Conservation (phyloP, 92 coral and sea anemone genomes). For the Meandrina meandrites region DNA sequence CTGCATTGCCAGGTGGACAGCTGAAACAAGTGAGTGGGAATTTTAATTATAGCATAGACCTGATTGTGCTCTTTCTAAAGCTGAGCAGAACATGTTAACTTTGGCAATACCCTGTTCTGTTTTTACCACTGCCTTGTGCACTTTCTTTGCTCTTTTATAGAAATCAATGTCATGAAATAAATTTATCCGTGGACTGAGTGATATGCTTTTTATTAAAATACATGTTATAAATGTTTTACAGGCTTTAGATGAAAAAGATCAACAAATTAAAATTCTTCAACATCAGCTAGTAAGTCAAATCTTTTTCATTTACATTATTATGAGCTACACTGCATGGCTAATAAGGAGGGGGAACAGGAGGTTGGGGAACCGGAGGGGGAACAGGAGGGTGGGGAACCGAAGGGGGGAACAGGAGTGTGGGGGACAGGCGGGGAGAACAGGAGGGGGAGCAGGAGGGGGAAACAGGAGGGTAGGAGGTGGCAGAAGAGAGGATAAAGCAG, state of each 20-base stretch:
- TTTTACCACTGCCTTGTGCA: not conserved
- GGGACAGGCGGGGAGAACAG: too few relatives aligned
- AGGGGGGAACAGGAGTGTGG: too few relatives aligned
- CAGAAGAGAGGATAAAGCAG: too few relatives aligned
- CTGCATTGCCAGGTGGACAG: not conserved
- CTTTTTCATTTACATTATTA: too few relatives aligned
- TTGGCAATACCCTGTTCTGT: not conserved
- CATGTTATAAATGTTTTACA: constrained; percentile 3
- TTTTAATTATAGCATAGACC: not conserved
- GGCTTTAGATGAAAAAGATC: constrained; percentile 69
- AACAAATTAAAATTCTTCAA: constrained; percentile 66
- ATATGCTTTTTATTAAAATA: not conserved
- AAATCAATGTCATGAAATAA: too few relatives aligned
- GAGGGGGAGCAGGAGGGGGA: too few relatives aligned
- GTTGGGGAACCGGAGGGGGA: too few relatives aligned
- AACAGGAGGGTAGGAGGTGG: too few relatives aligned
- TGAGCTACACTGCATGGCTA: too few relatives aligned
- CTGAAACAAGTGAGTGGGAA: constrained; percentile 13
- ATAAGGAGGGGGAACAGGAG: too few relatives aligned
- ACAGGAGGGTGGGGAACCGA: too few relatives aligned
- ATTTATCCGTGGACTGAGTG: not conserved
- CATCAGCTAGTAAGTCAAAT: constrained; percentile 63
- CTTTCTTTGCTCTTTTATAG: not conserved
- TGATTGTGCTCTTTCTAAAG: not conserved
- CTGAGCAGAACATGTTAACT: too few relatives aligned